These are phyloP conservation scores for Synanceia verrucosa DNA, from an alignment of 2,797 vertebrate genomes.

Conservation along the genomic window DNA sequence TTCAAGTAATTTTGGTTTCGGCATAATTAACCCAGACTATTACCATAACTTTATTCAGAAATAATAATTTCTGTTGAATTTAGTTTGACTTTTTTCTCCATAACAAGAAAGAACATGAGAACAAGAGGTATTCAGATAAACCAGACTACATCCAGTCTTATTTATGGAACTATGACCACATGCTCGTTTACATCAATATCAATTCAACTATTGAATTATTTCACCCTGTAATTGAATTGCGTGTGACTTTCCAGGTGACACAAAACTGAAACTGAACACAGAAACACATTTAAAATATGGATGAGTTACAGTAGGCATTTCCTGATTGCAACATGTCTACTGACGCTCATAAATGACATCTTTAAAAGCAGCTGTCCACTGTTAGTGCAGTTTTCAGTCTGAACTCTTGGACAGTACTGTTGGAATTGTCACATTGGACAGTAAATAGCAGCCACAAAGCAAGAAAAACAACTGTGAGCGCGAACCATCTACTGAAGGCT, in stretches of 20 bases:
- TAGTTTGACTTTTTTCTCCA: not conserved
- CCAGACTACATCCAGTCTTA: not conserved
- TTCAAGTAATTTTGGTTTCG: slow-evolving; percentile 2
- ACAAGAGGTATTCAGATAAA: not conserved
- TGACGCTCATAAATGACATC: no score
- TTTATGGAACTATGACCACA: not conserved
- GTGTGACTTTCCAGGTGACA: not conserved
- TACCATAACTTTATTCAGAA: not conserved
- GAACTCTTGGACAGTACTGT: no score
- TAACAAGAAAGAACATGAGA: not conserved
- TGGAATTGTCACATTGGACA: slow-evolving; percentile 19
- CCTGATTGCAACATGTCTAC: not conserved
- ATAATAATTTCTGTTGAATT: not conserved
- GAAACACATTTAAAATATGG: not conserved
- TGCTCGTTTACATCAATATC: not conserved
- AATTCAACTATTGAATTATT: slow-evolving; percentile 1
- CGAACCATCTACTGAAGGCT: slow-evolving; percentile 43
- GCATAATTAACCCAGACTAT: not conserved
- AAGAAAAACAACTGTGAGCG: slow-evolving; percentile 35
- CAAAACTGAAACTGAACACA: not conserved
- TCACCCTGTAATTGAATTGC: not conserved
- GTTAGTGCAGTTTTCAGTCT: not conserved
- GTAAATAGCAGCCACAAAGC: slow-evolving; percentile 35
- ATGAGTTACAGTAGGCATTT: not conserved
- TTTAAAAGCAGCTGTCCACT: not conserved